Conservation (phyloP, 2,797 vertebrate genomes). For the Gambelia wislizenii region DNA sequence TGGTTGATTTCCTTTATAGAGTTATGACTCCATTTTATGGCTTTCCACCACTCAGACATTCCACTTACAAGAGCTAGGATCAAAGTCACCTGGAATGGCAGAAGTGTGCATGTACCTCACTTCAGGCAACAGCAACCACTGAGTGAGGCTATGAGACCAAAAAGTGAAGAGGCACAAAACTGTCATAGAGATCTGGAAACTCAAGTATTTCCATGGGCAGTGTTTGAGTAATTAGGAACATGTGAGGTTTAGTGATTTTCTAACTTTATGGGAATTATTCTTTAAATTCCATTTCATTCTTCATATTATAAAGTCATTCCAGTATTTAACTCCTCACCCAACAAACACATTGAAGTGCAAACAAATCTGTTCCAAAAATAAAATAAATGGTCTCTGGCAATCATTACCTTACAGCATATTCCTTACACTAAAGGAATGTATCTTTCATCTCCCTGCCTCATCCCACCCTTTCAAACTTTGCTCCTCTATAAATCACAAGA, state of each 20-base stretch:
- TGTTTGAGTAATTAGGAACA: conserved; percentile 14
- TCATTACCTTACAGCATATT: not conserved
- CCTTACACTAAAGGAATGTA: not conserved
- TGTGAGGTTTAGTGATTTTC: not conserved
- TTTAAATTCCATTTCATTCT: not conserved
- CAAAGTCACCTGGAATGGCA: not conserved
- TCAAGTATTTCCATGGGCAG: not conserved
- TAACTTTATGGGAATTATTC: not conserved
- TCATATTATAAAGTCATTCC: not conserved
- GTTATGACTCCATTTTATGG: too few species aligned
- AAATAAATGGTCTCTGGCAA: not conserved
- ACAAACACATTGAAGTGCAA: not conserved
- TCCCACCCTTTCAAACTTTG: not conserved
- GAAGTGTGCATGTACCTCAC: not conserved
- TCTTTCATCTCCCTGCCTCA: not conserved
- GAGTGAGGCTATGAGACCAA: not conserved
- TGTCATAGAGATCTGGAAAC: conserved; percentile 8
- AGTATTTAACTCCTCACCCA: not conserved
- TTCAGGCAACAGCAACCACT: not conserved
- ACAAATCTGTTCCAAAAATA: conserved; percentile 28
- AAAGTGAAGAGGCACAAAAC: not conserved
- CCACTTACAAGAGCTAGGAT: not conserved
- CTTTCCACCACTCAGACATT: not conserved
- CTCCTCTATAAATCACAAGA: not conserved
- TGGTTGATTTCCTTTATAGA: not conserved